These are phyloP conservation scores for Spongilla lacustris DNA, from an alignment of 37 sponge, comb jelly and placozoan species.

Conservation along the genomic window DNA sequence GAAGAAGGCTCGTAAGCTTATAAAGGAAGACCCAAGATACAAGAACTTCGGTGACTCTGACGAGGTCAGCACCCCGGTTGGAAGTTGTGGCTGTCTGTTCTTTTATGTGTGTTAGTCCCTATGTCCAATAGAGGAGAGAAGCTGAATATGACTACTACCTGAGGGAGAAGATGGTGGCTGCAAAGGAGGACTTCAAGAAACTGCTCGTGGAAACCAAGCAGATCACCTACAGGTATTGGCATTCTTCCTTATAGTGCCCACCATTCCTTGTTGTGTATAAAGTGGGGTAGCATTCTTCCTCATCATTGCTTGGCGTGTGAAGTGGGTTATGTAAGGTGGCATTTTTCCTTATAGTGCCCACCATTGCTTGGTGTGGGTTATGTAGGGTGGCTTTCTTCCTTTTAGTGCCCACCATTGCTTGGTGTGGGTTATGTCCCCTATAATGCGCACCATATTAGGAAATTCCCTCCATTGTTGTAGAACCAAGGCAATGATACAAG, in stretches of 20 bases:
- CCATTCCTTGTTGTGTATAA: not conserved
- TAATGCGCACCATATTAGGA: not conserved
- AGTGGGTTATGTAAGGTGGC: no score
- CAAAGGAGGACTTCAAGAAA: constrained; percentile 83
- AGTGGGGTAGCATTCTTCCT: no score
- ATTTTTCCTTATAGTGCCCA: not conserved
- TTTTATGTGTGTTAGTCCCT: no score
- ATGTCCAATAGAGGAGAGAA: constrained; percentile 72
- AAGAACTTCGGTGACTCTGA: constrained; percentile 84
- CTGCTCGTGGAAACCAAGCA: constrained; percentile 87
- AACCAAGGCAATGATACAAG: constrained; percentile 46
- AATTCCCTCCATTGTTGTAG: not conserved
- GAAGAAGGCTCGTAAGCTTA: constrained; percentile 92
- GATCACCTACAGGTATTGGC: constrained; percentile 75
- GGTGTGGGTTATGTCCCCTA: no score
- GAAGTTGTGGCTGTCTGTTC: no score
- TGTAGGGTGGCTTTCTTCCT: no score
- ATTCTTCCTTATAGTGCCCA: not conserved
- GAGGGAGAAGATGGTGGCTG: constrained; percentile 59
- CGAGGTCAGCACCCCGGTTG: constrained; percentile 54
- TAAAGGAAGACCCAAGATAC: constrained; percentile 89
- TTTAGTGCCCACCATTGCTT: no score
- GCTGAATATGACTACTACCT: constrained; percentile 81
- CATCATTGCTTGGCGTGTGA: no score
- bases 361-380: not conserved